phyloP scores from a whole-genome alignment of 2,888 invertebrate species.

The Acleris sparsana region DNA sequence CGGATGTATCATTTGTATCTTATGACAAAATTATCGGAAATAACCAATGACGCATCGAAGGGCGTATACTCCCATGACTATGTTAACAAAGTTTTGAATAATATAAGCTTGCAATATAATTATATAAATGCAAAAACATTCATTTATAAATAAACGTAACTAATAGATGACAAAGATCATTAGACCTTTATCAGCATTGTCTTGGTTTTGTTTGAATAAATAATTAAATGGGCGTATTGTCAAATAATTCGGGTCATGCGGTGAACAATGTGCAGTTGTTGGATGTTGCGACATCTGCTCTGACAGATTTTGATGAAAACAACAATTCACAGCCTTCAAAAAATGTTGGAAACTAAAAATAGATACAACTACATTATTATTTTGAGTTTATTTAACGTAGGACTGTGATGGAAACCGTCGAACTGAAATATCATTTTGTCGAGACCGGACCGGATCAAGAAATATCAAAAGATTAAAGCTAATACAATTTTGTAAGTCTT shows the following conservation, averaged over 20 bases:
- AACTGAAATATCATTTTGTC: no score
- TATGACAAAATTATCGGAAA: background rate
- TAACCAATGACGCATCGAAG: background rate
- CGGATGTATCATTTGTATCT: background rate
- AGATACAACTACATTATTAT: no score
- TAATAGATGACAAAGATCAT: no score
- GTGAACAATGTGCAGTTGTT: constrained; percentile 27
- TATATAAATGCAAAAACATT: background rate
- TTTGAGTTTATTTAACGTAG: no score
- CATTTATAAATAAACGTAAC: no score
- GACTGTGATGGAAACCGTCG: no score
- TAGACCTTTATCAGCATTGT: background rate
- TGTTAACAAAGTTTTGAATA: background rate
- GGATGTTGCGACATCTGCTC: constrained; percentile 34
- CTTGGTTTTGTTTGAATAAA: constrained; percentile 4
- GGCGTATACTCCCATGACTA: constrained; percentile 19
- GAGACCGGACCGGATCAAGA: no score
- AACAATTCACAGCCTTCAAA: background rate
- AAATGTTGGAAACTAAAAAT: background rate
- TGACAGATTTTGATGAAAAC: constrained; percentile 33
- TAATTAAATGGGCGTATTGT: constrained; percentile 43
- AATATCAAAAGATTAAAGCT: no score
- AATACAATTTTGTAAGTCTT: no score
- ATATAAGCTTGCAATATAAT: background rate
- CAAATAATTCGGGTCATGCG: constrained; percentile 33